Evolutionary conservation across 1,140 invertebrate genomes (phyloP).

Genomic region (Lasioglossum albipes): DNA sequence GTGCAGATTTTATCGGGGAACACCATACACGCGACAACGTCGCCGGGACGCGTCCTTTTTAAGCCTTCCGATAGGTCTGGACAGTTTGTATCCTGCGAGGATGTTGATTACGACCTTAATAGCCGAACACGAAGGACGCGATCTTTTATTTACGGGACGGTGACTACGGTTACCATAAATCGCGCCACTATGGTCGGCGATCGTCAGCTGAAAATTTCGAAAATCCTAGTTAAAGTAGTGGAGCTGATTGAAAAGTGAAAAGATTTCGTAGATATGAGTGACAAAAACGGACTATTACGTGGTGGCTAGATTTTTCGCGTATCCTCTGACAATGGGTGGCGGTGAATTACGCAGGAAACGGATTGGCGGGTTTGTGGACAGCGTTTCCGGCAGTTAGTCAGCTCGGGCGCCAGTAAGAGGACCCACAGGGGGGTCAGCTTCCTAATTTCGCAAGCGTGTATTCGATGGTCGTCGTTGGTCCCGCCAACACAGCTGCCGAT

Average conservation of each 20-base stretch:
- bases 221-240: too few relatives aligned
- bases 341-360: slow-evolving; percentile 9
- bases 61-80: background rate
- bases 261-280: background rate
- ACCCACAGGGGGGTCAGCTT: background rate
- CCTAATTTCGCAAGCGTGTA: slow-evolving; percentile 22
- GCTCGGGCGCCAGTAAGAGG: background rate
- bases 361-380: background rate
- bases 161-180: slow-evolving; percentile 28
- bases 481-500: slow-evolving; percentile 36
- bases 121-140: background rate
- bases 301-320: background rate
- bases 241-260: too few relatives aligned
- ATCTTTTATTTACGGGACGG: slow-evolving; percentile 9
- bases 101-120: slow-evolving; percentile 18
- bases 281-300: too few relatives aligned
- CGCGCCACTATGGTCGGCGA: background rate
- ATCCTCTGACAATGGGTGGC: background rate
- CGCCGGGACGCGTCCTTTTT: background rate
- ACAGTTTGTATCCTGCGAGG: background rate
- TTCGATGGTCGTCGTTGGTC: background rate
- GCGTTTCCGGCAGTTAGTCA: background rate
- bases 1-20: slow-evolving; percentile 24
- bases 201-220: background rate
- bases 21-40: slow-evolving; percentile 33